These are phyloP conservation scores for Onthophagus sagittarius DNA, from an alignment of 2,888 invertebrate species.

Conservation along the genomic window DNA sequence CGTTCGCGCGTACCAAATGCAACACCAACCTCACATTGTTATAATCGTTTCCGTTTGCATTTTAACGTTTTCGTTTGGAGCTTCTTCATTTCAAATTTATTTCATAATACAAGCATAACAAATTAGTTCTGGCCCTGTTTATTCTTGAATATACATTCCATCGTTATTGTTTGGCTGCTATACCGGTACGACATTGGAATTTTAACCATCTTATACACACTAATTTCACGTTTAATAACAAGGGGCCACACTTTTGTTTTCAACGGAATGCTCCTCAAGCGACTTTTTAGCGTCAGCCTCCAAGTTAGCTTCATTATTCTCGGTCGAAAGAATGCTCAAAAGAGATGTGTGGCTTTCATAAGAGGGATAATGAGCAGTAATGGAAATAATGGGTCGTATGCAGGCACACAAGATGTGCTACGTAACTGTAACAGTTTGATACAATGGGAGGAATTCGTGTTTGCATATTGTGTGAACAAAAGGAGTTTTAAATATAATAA, in stretches of 20 bases:
- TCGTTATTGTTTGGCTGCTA: background rate
- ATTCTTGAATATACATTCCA: background rate
- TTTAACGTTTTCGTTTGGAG: background rate
- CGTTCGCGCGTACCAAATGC: background rate
- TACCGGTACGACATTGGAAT: background rate
- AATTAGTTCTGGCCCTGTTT: background rate
- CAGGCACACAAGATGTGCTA: background rate
- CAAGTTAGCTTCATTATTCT: background rate
- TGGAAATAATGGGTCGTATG: background rate
- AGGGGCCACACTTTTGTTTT: background rate
- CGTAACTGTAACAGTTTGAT: background rate
- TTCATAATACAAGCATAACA: background rate
- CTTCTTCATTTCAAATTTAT: background rate
- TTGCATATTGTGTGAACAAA: background rate
- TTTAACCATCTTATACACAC: background rate
- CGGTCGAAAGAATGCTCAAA: background rate
- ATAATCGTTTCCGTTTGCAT: background rate
- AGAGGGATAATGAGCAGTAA: background rate
- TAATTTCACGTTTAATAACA: background rate
- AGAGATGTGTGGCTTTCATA: background rate
- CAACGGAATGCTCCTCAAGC: background rate
- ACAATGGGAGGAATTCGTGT: background rate
- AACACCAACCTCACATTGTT: background rate
- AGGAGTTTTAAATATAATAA: background rate
- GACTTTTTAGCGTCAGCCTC: background rate